Base-by-base conservation (phyloP, 2,797 vertebrate species). In the Centropyge bicolor region DNA sequence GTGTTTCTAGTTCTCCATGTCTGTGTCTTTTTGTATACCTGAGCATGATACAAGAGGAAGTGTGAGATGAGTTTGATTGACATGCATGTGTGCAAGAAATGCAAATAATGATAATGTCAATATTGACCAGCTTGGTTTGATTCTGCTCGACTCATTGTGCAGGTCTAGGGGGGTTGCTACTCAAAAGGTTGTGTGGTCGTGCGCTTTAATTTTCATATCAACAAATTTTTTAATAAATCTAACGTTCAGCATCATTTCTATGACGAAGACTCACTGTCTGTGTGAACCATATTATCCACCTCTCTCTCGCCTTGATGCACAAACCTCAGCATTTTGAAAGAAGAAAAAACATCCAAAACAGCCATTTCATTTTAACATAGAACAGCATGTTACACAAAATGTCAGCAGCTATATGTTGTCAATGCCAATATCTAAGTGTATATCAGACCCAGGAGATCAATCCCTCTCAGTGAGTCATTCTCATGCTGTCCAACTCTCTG, bases 381-480 rank as follows among this genome's bases (percentile, higher is more conserved):
- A 57, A 24, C 40, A 55, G 68, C 19, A 35, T 71, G 36, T 73
- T 62, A 59, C 35, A 63, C 36, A 78, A 76, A 73, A 74, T 65
- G 61, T 67, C 65, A 75, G 24, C 75, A 64, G 57, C 61, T 71
- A 41, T 46, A 80, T 57, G 64, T 55, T 54, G 46, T 49, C 11
- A 41, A 61, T n/a, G 24, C 20, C 7, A 16, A 64, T 67, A 67
- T 77, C 8, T 60, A 31, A 65, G 49, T 12, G 54, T 52, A 70
- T n/a, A 77, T 74, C 67, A 70, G 35, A 45, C 14, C 36, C 8
- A 20, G 45, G 40, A 76, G 41, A 82, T 85, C 67, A 82, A 20
- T 82, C 64, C 48, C 13, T 78, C 45, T 78, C 40, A 57, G 76
- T 86, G 86, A 90, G 77, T 90, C 91, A 90, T 81, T 87, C 73